Evolutionary conservation across 1,140 invertebrate species (phyloP).

Genomic region (Cydia splendana): DNA sequence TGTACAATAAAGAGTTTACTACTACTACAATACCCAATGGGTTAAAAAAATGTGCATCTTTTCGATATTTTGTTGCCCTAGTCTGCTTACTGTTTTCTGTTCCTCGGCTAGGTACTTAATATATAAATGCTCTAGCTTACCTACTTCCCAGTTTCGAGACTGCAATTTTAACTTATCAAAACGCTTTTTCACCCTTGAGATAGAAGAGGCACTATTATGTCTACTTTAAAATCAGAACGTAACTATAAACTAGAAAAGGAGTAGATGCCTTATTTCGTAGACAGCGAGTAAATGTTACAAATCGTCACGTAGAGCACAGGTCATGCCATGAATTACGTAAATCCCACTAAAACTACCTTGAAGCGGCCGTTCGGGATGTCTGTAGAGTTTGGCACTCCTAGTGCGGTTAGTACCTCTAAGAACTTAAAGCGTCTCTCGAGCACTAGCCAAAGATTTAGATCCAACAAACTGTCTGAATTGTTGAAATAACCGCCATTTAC

Average conservation of each 20-base stretch:
- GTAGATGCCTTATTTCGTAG: constrained; percentile 10
- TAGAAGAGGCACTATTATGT: not conserved
- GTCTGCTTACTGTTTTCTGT: not conserved
- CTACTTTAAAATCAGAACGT: constrained; percentile 10
- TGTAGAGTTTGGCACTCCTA: constrained; percentile 29
- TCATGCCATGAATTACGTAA: constrained; percentile 34
- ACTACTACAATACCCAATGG: no score
- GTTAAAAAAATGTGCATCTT: no score
- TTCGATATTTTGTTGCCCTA: not conserved
- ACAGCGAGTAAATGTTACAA: constrained; percentile 44
- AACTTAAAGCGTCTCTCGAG: constrained; percentile 22
- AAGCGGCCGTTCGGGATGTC: constrained; percentile 22
- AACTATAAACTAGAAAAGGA: not conserved
- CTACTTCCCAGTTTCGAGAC: not conserved
- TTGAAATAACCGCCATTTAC: constrained; percentile 12
- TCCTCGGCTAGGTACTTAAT: not conserved
- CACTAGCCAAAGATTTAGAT: constrained; percentile 11
- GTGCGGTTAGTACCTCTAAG: constrained; percentile 20
- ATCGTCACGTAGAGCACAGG: constrained; percentile 43
- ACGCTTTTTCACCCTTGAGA: not conserved
- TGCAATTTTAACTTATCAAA: constrained; percentile 4
- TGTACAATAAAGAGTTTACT: no score
- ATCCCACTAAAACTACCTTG: constrained; percentile 24
- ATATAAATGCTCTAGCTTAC: not conserved
- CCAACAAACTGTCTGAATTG: constrained; percentile 16